Percentiles rank a stretch among this genome's conserved stretches.
phyloP scores from a whole-genome alignment of 2,888 invertebrate genomes.

The Tridacna gigas region DNA sequence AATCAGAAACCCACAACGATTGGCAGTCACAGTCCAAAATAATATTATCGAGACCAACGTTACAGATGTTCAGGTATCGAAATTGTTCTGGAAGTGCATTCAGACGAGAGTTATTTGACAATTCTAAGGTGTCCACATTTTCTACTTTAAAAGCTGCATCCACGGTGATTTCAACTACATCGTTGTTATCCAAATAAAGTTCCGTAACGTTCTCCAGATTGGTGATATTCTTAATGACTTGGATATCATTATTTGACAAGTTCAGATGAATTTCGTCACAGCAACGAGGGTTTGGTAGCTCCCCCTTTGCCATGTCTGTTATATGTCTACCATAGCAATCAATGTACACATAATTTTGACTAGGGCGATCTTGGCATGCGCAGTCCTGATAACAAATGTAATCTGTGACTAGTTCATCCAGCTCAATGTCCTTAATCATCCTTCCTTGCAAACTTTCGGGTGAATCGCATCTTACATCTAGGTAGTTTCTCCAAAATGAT shows the following conservation, averaged over 20 bases:
- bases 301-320: slow-evolving; percentile 14
- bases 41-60: slow-evolving; percentile 19
- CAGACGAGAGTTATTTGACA: slow-evolving; percentile 36
- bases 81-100: slow-evolving; percentile 31
- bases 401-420: slow-evolving; percentile 25
- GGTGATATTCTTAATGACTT: slow-evolving; percentile 4
- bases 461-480: slow-evolving; percentile 36
- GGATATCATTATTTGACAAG: slow-evolving; percentile 39
- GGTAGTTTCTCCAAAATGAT: slow-evolving; percentile 32
- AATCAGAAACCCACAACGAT: slow-evolving; percentile 37
- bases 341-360: slow-evolving; percentile 34
- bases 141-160: slow-evolving; percentile 8
- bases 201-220: slow-evolving; percentile 22
- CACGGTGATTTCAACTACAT: slow-evolving; percentile 16
- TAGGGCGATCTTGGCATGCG: slow-evolving; percentile 37
- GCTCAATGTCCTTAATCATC: not conserved
- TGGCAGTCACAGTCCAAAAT: slow-evolving; percentile 32
- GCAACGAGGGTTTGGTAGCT: slow-evolving; percentile 31
- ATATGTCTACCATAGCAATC: slow-evolving; percentile 33
- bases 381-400: slow-evolving; percentile 13
- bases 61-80: slow-evolving; percentile 36
- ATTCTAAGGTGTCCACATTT: slow-evolving; percentile 26
- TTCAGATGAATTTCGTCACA: slow-evolving; percentile 33
- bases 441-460: slow-evolving; percentile 29
- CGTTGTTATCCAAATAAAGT: slow-evolving; percentile 33